These are phyloP conservation scores for Diadumene lineata DNA, from an alignment of 92 coral and sea anemone species.

Conservation along the genomic window DNA sequence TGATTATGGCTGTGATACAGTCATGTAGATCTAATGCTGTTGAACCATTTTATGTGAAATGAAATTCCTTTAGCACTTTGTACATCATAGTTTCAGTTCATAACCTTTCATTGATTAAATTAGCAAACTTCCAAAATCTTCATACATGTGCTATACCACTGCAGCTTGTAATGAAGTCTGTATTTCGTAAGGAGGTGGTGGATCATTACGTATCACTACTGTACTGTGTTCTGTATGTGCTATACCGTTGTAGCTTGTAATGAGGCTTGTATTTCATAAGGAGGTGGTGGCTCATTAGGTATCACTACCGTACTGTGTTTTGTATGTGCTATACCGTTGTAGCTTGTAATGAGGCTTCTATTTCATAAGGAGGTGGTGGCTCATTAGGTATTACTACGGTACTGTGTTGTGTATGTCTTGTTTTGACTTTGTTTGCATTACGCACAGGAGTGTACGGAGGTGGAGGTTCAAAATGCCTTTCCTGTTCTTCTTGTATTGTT, in stretches of 20 bases:
- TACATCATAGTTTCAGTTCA: too few species aligned
- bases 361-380: conserved; percentile 97
- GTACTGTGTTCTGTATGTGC: too few species aligned
- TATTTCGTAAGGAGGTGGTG: not conserved
- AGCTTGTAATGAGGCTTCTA: conserved; percentile 63
- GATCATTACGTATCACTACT: too few species aligned
- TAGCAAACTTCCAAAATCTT: too few species aligned
- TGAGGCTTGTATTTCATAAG: not conserved
- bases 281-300: not conserved
- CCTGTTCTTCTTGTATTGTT: conserved; percentile 63
- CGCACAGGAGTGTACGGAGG: conserved; percentile 93
- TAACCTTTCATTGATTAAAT: too few species aligned
- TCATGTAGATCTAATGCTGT: too few species aligned
- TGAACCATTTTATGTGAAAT: too few species aligned
- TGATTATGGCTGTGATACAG: too few species aligned
- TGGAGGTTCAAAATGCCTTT: conserved; percentile 68
- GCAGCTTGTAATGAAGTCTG: not conserved
- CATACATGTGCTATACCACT: not conserved
- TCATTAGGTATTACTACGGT: conserved; percentile 79
- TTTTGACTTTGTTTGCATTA: conserved; percentile 53
- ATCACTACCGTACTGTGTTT: not conserved
- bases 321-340: conserved; percentile 65
- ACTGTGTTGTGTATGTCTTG: conserved; percentile 48
- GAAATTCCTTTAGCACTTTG: too few species aligned
- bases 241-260: too few species aligned